phyloP scores from a whole-genome alignment of 1,140 invertebrate species.

The Drosophila mojavensis region DNA sequence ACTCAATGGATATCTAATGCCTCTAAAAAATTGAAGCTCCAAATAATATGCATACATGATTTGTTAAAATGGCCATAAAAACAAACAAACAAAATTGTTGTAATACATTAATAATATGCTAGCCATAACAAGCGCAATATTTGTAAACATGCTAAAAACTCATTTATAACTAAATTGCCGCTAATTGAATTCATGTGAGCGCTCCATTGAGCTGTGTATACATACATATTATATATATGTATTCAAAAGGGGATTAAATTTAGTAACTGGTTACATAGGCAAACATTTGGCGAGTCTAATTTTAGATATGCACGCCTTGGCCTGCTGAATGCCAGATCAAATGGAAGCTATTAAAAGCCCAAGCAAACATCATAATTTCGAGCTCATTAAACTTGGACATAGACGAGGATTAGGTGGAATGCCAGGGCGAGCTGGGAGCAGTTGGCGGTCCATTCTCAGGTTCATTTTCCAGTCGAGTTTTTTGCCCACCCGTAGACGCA shows the following conservation, averaged over 20 bases:
- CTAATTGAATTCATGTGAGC: constrained; percentile 14
- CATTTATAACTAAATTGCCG: constrained; percentile 14
- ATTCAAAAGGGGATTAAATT: constrained; percentile 20
- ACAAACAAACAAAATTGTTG: constrained; percentile 28
- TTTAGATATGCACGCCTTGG: constrained; percentile 3
- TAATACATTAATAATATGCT: constrained; percentile 58
- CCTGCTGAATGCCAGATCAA: constrained; percentile 8
- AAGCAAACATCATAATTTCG: constrained; percentile 56
- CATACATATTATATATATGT: constrained; percentile 14
- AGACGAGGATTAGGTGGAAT: background rate
- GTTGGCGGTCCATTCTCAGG: constrained; percentile 1
- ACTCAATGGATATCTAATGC: constrained; percentile 21
- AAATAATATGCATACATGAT: constrained; percentile 49
- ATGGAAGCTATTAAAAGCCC: constrained; percentile 32
- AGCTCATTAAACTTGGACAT: constrained; percentile 64
- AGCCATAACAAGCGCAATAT: constrained; percentile 58
- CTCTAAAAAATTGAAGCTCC: background rate
- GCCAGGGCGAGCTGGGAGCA: background rate
- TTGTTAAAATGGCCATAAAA: constrained; percentile 36
- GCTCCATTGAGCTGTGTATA: background rate
- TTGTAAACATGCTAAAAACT: constrained; percentile 60
- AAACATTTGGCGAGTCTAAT: background rate
- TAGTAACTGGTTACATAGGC: background rate
- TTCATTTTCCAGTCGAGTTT: constrained; percentile 43
- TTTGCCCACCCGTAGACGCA: constrained; percentile 41